Evolutionary conservation across 2,113 vertebrate species (phyloP).

Genomic region (Grallaria varia): DNA sequence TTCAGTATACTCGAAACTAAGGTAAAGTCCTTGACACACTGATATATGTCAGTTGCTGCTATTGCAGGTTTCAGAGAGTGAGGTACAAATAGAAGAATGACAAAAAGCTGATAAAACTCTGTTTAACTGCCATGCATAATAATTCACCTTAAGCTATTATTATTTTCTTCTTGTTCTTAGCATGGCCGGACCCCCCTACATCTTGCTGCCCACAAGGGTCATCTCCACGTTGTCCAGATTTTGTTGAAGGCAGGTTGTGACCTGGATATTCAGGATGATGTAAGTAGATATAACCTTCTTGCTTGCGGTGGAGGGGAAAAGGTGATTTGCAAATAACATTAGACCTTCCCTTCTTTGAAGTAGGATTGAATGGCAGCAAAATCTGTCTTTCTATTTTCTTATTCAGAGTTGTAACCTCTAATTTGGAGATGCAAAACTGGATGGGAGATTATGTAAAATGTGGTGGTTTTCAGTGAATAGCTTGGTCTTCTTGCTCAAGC

Average conservation of each 20-base stretch:
- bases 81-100: background rate
- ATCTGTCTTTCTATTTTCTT: background rate
- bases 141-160: background rate
- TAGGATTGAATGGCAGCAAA: background rate
- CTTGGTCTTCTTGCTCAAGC: background rate
- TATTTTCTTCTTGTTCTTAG: slow-evolving; percentile 75
- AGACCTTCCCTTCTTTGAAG: slow-evolving; percentile 12
- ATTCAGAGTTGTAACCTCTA: background rate
- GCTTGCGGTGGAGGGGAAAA: background rate
- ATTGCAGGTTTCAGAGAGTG: background rate
- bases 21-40: background rate
- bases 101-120: background rate
- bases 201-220: slow-evolving; percentile 92
- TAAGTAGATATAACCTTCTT: slow-evolving; percentile 76
- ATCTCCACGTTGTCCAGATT: slow-evolving; percentile 88
- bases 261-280: slow-evolving; percentile 94
- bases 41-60: background rate
- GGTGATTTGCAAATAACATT: background rate
- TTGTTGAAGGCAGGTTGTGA: slow-evolving; percentile 96
- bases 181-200: slow-evolving; percentile 93
- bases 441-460: background rate
- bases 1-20: background rate
- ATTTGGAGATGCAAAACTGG: background rate
- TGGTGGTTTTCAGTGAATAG: background rate
- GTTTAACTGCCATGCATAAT: background rate